These are phyloP conservation scores for Ditylenchus weischeri DNA, from an alignment of 2,888 invertebrate species.

Conservation along the genomic window DNA sequence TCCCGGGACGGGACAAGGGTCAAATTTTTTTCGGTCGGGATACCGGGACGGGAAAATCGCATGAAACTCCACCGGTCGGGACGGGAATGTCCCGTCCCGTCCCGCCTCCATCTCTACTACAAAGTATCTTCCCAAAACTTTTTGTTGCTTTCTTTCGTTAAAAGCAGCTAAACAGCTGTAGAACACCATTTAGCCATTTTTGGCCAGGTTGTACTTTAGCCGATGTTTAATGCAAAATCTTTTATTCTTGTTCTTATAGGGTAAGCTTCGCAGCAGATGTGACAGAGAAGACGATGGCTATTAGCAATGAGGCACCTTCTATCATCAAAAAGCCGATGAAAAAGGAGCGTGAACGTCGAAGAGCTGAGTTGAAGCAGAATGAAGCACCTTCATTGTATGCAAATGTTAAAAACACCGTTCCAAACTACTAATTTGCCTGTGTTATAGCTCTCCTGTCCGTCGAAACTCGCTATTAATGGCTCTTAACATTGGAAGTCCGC, in stretches of 20 bases:
- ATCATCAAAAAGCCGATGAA: conserved; percentile 58
- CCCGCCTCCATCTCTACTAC: no score
- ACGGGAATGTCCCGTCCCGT: no score
- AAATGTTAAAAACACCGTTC: conserved; percentile 6
- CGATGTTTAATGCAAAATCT: no score
- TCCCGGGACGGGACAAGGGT: no score
- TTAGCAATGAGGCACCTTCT: conserved; percentile 48
- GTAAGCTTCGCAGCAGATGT: conserved; percentile 57
- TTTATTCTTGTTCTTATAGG: conserved; percentile 35
- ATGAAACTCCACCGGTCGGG: no score
- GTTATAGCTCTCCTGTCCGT: conserved; percentile 54
- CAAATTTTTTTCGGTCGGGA: no score
- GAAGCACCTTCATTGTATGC: conserved; percentile 56
- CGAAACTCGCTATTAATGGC: conserved; percentile 56
- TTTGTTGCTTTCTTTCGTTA: no score
- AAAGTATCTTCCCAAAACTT: no score
- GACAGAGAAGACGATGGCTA: conserved; percentile 48
- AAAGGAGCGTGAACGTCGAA: conserved; percentile 48
- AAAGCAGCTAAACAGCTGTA: no score
- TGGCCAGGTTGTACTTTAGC: no score
- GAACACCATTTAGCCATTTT: no score
- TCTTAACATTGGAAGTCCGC: conserved; percentile 55
- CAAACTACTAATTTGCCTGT: conserved; percentile 2
- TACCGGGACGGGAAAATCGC: no score
- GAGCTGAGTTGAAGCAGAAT: conserved; percentile 50